Conservation (phyloP, 2,888 invertebrate genomes). For the Leptopilina myrica region DNA sequence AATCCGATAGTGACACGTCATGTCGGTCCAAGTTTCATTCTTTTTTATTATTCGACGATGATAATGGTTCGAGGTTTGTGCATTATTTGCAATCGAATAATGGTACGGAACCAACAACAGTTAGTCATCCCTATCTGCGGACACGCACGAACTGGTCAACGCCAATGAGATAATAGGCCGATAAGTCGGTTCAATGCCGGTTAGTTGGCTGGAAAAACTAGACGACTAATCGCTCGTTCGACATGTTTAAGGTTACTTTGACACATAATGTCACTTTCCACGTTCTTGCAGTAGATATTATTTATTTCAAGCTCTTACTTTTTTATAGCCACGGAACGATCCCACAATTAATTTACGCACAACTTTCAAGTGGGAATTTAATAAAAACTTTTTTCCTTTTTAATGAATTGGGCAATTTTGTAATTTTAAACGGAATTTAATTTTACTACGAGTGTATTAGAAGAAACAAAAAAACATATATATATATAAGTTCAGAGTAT, state of each 20-base stretch:
- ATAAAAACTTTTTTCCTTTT: too few species aligned
- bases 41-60: conserved; percentile 59
- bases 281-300: background rate
- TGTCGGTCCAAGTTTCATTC: conserved; percentile 63
- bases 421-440: too few species aligned
- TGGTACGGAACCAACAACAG: conserved; percentile 40
- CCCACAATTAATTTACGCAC: background rate
- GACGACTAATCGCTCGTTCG: conserved; percentile 41
- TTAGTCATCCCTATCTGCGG: conserved; percentile 59
- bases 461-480: too few species aligned
- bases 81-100: conserved; percentile 35
- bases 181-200: conserved; percentile 59
- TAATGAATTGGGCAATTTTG: too few species aligned
- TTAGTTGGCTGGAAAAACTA: conserved; percentile 44
- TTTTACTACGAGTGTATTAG: too few species aligned
- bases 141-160: conserved; percentile 59
- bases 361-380: too few species aligned
- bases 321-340: background rate
- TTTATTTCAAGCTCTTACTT: background rate
- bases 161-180: conserved; percentile 63
- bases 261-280: conserved; percentile 26
- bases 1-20: conserved; percentile 65
- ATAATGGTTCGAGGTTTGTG: conserved; percentile 54
- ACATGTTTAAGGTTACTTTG: conserved; percentile 31
- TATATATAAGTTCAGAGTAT: background rate